These are phyloP conservation scores for Xanthorhoe designata DNA, from an alignment of 2,888 invertebrate genomes.

Conservation along the genomic window DNA sequence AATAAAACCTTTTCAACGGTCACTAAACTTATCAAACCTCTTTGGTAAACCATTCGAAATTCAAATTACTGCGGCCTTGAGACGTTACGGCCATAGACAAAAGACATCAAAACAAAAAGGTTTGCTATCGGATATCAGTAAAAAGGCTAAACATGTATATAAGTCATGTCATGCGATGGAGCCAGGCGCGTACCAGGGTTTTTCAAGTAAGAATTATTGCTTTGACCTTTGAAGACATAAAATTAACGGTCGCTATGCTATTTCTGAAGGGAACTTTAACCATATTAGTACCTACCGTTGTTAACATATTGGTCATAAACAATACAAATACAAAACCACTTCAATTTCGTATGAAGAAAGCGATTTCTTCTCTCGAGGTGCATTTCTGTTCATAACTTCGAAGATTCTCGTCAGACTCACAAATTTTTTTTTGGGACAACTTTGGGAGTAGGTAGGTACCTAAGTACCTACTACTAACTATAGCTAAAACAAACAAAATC, in stretches of 20 bases:
- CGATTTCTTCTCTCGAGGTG: too few relatives aligned
- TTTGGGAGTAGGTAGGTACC: too few relatives aligned
- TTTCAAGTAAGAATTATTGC: slow-evolving; percentile 19
- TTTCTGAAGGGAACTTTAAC: not conserved
- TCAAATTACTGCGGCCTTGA: slow-evolving; percentile 24
- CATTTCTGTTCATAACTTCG: too few relatives aligned
- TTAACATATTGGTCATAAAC: not conserved
- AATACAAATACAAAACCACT: too few relatives aligned
- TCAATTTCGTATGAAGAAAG: too few relatives aligned
- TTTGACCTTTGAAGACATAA: slow-evolving; percentile 20
- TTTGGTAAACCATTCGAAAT: slow-evolving; percentile 11
- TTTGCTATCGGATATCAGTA: slow-evolving; percentile 7
- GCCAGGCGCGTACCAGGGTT: slow-evolving; percentile 15
- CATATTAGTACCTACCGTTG: not conserved
- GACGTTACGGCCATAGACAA: slow-evolving; percentile 27
- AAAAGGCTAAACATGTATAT: not conserved
- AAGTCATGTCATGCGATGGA: slow-evolving; percentile 27
- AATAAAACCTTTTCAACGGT: slow-evolving; percentile 8
- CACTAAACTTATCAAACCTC: not conserved
- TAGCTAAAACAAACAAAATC: too few relatives aligned
- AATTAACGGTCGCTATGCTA: slow-evolving; percentile 2
- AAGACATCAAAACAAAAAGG: slow-evolving; percentile 11
- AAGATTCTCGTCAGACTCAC: too few relatives aligned
- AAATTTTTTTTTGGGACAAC: too few relatives aligned
- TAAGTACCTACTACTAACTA: too few relatives aligned